phyloP scores from a whole-genome alignment of 2,797 vertebrate genomes.

The Poecilia velifera region DNA sequence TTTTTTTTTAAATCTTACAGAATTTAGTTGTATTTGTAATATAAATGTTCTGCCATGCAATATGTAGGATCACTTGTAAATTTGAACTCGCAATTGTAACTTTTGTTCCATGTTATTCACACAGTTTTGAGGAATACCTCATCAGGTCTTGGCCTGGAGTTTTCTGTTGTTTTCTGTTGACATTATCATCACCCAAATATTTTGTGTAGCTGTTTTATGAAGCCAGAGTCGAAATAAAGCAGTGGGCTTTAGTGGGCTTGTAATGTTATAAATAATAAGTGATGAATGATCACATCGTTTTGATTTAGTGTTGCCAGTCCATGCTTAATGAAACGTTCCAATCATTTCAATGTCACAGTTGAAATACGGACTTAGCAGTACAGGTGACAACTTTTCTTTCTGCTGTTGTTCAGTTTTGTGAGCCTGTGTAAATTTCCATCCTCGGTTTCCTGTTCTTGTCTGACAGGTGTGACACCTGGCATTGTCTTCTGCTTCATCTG shows the following conservation, averaged over 20 bases:
- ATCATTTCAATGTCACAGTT: not conserved
- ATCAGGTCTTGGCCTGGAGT: not conserved
- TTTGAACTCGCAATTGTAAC: not conserved
- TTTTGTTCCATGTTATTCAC: not conserved
- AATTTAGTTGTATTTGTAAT: not conserved
- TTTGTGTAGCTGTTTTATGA: not conserved
- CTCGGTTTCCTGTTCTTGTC: not conserved
- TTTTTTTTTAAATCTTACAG: not conserved
- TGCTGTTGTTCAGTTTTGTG: not conserved
- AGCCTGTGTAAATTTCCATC: not conserved
- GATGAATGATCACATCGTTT: not conserved
- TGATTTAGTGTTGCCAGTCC: not conserved
- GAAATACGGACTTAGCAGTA: not conserved
- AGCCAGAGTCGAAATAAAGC: not conserved
- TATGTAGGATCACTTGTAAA: not conserved
- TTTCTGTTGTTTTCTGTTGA: not conserved
- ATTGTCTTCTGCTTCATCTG: not conserved
- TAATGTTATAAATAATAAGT: too few species aligned
- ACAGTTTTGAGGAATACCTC: not conserved
- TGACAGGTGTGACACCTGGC: not conserved
- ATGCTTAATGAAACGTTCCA: not conserved
- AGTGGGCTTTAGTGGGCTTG: not conserved
- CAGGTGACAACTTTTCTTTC: not conserved
- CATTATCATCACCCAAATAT: too few species aligned
- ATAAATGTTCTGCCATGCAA: not conserved